Conservation (phyloP, 2,888 invertebrate genomes). For the Spisula subtruncata region DNA sequence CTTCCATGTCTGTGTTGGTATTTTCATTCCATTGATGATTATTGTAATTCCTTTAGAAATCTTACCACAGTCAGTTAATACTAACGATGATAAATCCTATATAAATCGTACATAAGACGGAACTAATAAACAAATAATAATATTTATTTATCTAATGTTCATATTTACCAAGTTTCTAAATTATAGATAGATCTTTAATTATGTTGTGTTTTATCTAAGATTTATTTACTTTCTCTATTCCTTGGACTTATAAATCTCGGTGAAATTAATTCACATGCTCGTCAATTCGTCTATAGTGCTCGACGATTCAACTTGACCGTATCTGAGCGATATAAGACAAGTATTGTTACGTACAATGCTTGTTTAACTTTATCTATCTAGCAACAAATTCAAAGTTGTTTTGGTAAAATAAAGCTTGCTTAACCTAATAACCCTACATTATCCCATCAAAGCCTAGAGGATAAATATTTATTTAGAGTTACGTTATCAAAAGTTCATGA, state of each 20-base stretch:
- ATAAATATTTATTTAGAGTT: neutral
- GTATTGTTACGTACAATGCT: neutral
- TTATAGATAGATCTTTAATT: neutral
- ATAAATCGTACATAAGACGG: neutral
- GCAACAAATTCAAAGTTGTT: neutral
- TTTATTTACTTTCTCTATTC: neutral
- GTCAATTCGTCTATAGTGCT: neutral
- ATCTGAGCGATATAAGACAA: neutral
- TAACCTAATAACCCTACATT: neutral
- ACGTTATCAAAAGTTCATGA: neutral
- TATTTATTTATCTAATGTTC: neutral
- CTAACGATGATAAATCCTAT: neutral
- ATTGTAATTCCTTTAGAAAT: neutral
- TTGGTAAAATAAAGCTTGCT: neutral
- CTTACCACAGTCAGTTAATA: neutral
- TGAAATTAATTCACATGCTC: neutral
- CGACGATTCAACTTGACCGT: neutral
- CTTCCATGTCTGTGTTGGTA: neutral
- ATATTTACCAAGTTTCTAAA: neutral
- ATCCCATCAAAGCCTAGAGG: neutral
- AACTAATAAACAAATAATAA: neutral
- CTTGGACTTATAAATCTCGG: neutral
- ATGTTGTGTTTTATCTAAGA: slow-evolving; percentile 4
- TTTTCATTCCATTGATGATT: neutral
- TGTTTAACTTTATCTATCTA: neutral